Percentiles rank a stretch among this genome's conserved stretches.
These are phyloP conservation scores for Onthophagus sagittarius DNA, from an alignment of 2,888 invertebrate genomes.

Conservation along the genomic window DNA sequence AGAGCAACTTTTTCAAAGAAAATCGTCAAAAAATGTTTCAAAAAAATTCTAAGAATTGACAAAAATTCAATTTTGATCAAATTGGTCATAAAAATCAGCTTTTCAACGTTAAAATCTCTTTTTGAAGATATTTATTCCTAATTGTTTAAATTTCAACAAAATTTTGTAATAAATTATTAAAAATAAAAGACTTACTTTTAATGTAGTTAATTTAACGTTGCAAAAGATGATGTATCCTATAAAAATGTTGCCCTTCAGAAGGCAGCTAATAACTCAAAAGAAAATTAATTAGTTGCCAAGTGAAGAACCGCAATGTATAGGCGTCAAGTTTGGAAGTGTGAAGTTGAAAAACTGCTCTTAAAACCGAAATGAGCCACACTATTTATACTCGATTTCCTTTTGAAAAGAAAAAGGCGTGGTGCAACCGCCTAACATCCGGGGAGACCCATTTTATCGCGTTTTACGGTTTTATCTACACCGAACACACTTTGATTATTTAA, in stretches of 20 bases:
- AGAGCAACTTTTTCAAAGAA: too few species aligned
- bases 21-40: too few species aligned
- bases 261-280: not conserved
- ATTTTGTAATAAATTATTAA: not conserved
- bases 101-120: too few species aligned
- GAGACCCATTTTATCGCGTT: not conserved
- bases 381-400: not conserved
- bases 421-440: not conserved
- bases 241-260: constrained; percentile 9
- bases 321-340: constrained; percentile 62
- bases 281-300: not conserved
- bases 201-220: not conserved
- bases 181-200: not conserved
- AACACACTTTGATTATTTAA: not conserved
- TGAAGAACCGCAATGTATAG: constrained; percentile 10
- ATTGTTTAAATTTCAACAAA: not conserved
- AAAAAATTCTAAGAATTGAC: too few species aligned
- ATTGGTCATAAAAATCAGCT: too few species aligned
- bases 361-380: not conserved
- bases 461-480: not conserved
- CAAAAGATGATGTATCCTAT: not conserved
- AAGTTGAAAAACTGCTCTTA: not conserved
- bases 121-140: too few species aligned
- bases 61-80: too few species aligned
- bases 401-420: not conserved